Evolutionary conservation across 2,113 vertebrate genomes (phyloP), one percentile per base, ranked within the genome.

Genomic region (Nothoprocta perdicaria): DNA sequence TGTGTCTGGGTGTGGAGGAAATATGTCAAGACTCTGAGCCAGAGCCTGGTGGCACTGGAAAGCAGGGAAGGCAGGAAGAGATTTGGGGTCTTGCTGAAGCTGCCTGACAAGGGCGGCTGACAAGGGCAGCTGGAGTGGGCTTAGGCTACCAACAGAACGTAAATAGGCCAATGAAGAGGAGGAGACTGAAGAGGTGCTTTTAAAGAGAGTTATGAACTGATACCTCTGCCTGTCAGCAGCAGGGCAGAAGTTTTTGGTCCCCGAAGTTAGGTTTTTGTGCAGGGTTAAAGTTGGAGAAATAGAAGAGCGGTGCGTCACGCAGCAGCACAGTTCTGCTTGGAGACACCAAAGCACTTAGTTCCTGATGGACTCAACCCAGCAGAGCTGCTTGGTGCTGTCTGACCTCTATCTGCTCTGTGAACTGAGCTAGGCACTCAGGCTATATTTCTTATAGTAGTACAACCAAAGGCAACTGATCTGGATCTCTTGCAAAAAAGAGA

Each of bases 1-100:
- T 21, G 60, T 76, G 60, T 45, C 41, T 89, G 86, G 89, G 86
- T 67, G 81, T 90, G 88, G 88, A 95, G 62, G 77, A 84, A 90
- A 11, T 46, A 22, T 5, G 78, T 79, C 41, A 67, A 84, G 74
- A 35, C 58, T 87, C 50, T 58, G 74, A 93, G 84, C 80, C 65
- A 31, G 61, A 31, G 58, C 33, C 23, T 69, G 35, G 31, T 89
- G 83, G 61, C 68, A 43, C 78, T 90, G 92, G 63, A 83, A 90
- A 88, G 83, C 76, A 67, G 58, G 22, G 92, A 95, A 94, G 81
- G 84, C 77, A 88, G 74, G 31, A 89, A 43, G 1, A 38, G 67
- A 57, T n/a, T 73, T 80, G 78, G 31, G 22, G 77, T 84, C 93
- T 65, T 48, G 57, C 45, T 67, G 68, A 84, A 93, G 86, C 77